phyloP scores from a whole-genome alignment of 2,888 invertebrate species.

The Spodoptera littoralis region DNA sequence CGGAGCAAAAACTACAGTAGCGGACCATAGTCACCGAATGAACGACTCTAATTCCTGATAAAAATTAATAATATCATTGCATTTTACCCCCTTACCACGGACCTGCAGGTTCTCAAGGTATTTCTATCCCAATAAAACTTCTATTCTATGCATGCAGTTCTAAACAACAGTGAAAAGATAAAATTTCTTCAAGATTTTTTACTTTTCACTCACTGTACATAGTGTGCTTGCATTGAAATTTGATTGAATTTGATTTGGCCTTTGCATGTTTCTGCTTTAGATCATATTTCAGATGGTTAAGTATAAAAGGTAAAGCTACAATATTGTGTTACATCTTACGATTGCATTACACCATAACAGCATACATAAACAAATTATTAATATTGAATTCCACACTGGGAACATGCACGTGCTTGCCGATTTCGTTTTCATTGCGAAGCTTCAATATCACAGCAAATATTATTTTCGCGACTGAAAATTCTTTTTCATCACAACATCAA shows the following conservation, averaged over 20 bases:
- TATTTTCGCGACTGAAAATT: constrained; percentile 59
- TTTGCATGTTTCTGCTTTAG: constrained; percentile 73
- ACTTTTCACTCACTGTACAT: constrained; percentile 70
- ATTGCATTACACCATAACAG: constrained; percentile 54
- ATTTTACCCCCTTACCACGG: constrained; percentile 87
- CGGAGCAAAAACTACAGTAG: constrained; percentile 73
- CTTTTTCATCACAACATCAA: constrained; percentile 58
- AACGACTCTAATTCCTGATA: constrained; percentile 80
- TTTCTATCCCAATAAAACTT: constrained; percentile 87
- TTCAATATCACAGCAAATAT: constrained; percentile 69
- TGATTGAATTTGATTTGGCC: constrained; percentile 61
- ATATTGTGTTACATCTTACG: constrained; percentile 40
- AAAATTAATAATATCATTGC: constrained; percentile 86
- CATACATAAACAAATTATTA: constrained; percentile 55
- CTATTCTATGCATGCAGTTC: constrained; percentile 84
- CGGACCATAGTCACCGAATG: constrained; percentile 69
- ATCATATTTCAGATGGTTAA: constrained; percentile 51
- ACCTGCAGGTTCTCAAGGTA: constrained; percentile 90
- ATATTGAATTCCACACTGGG: constrained; percentile 59
- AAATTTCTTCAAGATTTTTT: constrained; percentile 54
- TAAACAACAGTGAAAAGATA: constrained; percentile 67
- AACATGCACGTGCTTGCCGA: constrained; percentile 75
- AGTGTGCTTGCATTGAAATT: constrained; percentile 75
- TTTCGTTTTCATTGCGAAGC: constrained; percentile 67
- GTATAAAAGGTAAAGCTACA: constrained; percentile 51